Conservation (phyloP, 2,888 invertebrate genomes). For the Phyllotreta striolata region DNA sequence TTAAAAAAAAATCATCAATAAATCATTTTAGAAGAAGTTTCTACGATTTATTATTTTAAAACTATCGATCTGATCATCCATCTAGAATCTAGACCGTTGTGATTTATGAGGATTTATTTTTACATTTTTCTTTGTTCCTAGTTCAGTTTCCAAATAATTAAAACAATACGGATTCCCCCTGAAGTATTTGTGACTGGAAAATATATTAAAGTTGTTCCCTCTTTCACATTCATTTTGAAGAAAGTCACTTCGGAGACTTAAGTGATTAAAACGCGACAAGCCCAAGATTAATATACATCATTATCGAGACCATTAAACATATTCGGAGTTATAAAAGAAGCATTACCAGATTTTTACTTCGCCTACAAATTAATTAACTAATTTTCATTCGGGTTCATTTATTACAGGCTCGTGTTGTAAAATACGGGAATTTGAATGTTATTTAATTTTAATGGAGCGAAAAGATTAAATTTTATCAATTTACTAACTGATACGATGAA, state of each 20-base stretch:
- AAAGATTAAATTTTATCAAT: neutral
- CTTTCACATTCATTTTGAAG: conserved; percentile 47
- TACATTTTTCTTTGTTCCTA: conserved; percentile 33
- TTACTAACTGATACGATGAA: neutral
- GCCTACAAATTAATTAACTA: conserved; percentile 46
- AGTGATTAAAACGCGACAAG: conserved; percentile 41
- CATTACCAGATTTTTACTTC: conserved; percentile 46
- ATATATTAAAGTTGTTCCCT: conserved; percentile 44
- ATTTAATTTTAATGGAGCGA: neutral
- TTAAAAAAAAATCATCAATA: conserved; percentile 1
- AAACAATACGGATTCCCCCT: conserved; percentile 31
- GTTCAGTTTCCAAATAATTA: conserved; percentile 33
- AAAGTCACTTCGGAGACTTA: conserved; percentile 36
- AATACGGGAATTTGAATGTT: neutral
- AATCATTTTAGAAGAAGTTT: too few relatives aligned
- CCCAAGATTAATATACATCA: conserved; percentile 47
- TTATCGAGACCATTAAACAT: conserved; percentile 47
- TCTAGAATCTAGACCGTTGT: conserved; percentile 17
- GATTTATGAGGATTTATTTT: conserved; percentile 31
- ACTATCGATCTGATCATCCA: conserved; percentile 25
- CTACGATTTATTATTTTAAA: conserved; percentile 15
- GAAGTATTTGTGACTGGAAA: conserved; percentile 43
- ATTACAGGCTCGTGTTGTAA: neutral
- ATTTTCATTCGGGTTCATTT: conserved; percentile 36
- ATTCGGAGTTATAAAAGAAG: conserved; percentile 45